A percentile compares a stretch with the other conserved stretches of the same genome.
Conservation (phyloP, 2,113 vertebrate genomes). For the Numenius arquata region DNA sequence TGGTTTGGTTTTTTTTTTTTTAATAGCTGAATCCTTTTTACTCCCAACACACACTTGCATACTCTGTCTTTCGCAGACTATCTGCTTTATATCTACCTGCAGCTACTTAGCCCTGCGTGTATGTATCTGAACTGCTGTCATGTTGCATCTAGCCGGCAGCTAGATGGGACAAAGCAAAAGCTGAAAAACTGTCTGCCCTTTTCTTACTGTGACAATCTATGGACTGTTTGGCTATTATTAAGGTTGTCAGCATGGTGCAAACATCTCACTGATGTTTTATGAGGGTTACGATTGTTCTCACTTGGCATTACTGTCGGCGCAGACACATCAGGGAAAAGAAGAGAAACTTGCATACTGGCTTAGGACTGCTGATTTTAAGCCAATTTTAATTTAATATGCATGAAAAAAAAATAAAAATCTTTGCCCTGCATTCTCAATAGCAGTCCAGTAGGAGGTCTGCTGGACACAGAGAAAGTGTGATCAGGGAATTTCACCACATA, state of each 20-base stretch:
- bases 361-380: not conserved
- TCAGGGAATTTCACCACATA: not conserved
- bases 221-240: constrained; percentile 27
- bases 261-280: not conserved
- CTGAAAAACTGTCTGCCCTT: constrained; percentile 12
- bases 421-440: not conserved
- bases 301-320: not conserved
- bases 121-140: constrained; percentile 19
- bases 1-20: not conserved
- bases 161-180: not conserved
- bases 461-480: not conserved
- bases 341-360: not conserved
- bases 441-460: not conserved
- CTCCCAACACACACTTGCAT: not conserved
- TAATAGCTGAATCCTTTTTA: not conserved
- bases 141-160: not conserved
- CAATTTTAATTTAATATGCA: not conserved
- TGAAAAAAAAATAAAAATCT: not conserved
- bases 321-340: not conserved
- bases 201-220: not conserved
- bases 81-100: not conserved
- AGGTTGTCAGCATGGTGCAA: constrained; percentile 36
- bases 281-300: not conserved
- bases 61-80: not conserved
- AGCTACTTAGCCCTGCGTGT: not conserved